phyloP scores from a whole-genome alignment of 1,140 invertebrate genomes.

The Drosophila nigromelanica region DNA sequence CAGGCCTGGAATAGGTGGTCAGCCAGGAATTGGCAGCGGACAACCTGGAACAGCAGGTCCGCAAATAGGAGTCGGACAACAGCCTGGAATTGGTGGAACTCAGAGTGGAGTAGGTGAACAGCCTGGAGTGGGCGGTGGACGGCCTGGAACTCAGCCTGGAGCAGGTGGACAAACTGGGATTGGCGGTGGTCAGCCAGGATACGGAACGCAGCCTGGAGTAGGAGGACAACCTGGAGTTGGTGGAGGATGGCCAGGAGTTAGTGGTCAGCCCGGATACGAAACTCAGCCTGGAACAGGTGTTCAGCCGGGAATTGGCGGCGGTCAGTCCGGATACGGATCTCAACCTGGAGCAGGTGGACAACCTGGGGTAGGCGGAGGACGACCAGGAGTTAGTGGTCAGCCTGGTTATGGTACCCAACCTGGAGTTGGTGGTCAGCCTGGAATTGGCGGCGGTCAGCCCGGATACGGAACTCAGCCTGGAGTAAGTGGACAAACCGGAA shows the following conservation, averaged over 20 bases:
- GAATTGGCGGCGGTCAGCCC: constrained; percentile 16
- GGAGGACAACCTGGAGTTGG: constrained; percentile 12
- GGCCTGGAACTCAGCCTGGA: constrained; percentile 17
- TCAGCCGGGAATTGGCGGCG: constrained; percentile 26
- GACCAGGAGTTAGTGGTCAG: constrained; percentile 25
- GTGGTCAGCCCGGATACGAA: constrained; percentile 16
- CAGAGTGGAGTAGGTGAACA: constrained; percentile 1
- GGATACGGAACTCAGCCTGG: constrained; percentile 28
- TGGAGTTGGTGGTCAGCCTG: not conserved
- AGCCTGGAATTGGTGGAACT: constrained; percentile 27
- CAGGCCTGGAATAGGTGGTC: not conserved
- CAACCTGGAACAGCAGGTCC: constrained; percentile 7
- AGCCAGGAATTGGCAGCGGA: not conserved
- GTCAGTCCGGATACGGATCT: constrained; percentile 15
- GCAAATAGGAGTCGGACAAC: not conserved
- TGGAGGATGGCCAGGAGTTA: not conserved
- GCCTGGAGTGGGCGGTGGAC: constrained; percentile 1
- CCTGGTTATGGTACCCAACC: constrained; percentile 22
- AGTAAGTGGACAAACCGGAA: constrained; percentile 13
- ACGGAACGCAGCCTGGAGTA: constrained; percentile 19
- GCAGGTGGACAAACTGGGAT: constrained; percentile 11
- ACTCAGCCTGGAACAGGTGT: constrained; percentile 12
- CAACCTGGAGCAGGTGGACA: constrained; percentile 23
- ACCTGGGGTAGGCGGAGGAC: constrained; percentile 13
- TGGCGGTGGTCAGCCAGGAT: constrained; percentile 20